Evolutionary conservation across 92 coral and sea anemone species (phyloP).

Genomic region (Nematostella vectensis): DNA sequence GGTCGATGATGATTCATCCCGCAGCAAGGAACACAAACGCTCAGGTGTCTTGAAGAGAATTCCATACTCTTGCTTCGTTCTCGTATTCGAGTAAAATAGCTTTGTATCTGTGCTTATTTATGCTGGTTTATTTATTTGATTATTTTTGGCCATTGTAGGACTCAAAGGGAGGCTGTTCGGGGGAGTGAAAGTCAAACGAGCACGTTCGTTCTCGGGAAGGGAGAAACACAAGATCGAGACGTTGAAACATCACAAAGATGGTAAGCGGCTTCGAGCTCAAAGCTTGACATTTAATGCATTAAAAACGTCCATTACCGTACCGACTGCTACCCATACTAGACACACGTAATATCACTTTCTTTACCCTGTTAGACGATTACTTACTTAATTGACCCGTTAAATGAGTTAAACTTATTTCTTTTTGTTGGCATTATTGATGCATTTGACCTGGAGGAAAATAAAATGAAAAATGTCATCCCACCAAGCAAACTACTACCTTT

Average conservation of each 20-base stretch:
- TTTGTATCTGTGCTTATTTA: background rate
- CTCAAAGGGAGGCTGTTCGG: slow-evolving; percentile 65
- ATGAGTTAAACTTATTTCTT: no score
- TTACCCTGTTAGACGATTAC: background rate
- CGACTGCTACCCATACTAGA: background rate
- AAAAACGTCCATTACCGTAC: no score
- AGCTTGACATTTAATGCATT: background rate
- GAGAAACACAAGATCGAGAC: slow-evolving; percentile 63
- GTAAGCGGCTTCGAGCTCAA: slow-evolving; percentile 28
- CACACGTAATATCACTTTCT: background rate
- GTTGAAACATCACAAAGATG: slow-evolving; percentile 43
- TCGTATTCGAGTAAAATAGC: background rate
- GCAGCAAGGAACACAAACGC: slow-evolving; percentile 2
- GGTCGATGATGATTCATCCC: background rate
- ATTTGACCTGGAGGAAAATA: no score
- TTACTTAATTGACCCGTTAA: no score
- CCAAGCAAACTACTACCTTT: no score
- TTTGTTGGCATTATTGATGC: no score
- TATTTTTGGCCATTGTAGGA: slow-evolving; percentile 40
- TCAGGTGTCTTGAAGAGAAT: background rate
- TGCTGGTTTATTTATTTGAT: background rate
- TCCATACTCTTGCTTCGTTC: slow-evolving; percentile 1
- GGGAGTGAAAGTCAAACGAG: slow-evolving; percentile 72
- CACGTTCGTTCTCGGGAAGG: slow-evolving; percentile 81
- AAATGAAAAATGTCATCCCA: no score